A percentile compares a stretch with the other conserved stretches of the same genome.
phyloP scores from a whole-genome alignment of 2,888 invertebrate species.

The Thyatira batis region DNA sequence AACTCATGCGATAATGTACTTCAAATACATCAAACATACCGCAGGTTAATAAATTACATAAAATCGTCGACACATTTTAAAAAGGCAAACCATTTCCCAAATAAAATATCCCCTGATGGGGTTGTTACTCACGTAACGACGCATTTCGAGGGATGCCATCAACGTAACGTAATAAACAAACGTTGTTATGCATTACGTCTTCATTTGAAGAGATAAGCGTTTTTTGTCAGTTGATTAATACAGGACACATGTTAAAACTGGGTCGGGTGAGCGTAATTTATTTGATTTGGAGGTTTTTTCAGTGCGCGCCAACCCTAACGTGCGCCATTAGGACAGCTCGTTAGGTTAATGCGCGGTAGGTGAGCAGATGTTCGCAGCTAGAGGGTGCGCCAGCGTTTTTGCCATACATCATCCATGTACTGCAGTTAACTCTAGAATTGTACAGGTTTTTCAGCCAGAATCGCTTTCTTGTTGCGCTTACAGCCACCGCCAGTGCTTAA shows the following conservation, averaged over 20 bases:
- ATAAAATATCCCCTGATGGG: background rate
- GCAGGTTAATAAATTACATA: conserved; percentile 5
- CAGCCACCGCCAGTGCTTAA: conserved; percentile 27
- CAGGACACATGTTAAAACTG: conserved; percentile 65
- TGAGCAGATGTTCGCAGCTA: conserved; percentile 67
- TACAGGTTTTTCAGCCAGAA: conserved; percentile 39
- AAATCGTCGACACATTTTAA: conserved; percentile 10
- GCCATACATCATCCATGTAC: conserved; percentile 67
- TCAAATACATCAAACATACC: background rate
- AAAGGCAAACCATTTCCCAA: background rate
- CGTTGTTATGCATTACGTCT: conserved; percentile 44
- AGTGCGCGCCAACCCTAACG: conserved; percentile 59
- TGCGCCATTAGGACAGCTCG: conserved; percentile 77
- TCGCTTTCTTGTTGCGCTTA: conserved; percentile 36
- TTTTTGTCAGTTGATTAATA: conserved; percentile 69
- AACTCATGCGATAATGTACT: too few relatives aligned
- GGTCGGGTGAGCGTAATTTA: conserved; percentile 65
- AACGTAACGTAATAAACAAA: conserved; percentile 22
- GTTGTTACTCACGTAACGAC: background rate
- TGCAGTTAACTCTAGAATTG: conserved; percentile 54
- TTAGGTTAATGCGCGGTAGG: conserved; percentile 77
- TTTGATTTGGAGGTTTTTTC: conserved; percentile 71
- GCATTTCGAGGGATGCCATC: background rate
- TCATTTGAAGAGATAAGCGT: conserved; percentile 60
- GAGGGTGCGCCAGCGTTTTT: conserved; percentile 61